phyloP scores from a whole-genome alignment of 2,797 vertebrate species.

The Halcyon badia region DNA sequence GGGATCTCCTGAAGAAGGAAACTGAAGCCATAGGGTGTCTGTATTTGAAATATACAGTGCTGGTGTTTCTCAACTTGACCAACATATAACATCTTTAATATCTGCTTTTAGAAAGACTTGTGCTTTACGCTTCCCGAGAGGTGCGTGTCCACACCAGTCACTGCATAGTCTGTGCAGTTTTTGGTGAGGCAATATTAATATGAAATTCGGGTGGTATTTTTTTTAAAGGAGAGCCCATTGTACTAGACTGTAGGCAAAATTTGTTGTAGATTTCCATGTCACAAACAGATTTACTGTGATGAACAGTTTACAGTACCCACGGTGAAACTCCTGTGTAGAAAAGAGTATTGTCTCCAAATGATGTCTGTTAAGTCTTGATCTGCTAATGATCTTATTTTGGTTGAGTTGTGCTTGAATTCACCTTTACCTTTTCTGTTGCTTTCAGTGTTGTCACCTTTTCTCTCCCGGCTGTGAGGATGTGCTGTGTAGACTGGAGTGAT shows the following conservation, averaged over 20 bases:
- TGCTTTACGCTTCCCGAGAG: not conserved
- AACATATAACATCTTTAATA: not conserved
- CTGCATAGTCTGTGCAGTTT: not conserved
- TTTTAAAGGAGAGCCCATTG: not conserved
- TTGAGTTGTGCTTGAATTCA: not conserved
- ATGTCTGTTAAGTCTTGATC: not conserved
- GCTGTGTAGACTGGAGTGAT: accelerated
- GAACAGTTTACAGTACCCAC: not conserved
- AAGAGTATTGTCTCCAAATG: accelerated
- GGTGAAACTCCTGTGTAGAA: not conserved
- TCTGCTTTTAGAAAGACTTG: not conserved
- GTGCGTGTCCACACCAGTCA: accelerated
- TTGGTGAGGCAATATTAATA: not conserved
- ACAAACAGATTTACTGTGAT: too few relatives aligned
- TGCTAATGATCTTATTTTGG: not conserved
- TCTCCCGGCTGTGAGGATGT: not conserved
- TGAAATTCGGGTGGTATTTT: not conserved
- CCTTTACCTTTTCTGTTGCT: not conserved
- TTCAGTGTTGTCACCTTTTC: not conserved
- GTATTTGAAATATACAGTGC: accelerated
- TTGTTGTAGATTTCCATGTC: not conserved
- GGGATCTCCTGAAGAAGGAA: not conserved
- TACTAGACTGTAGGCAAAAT: not conserved
- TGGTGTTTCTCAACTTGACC: not conserved
- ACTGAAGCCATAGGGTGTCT: not conserved